These are phyloP conservation scores for Druon quercuslanigerum DNA, from an alignment of 1,140 invertebrate species.

Conservation along the genomic window DNA sequence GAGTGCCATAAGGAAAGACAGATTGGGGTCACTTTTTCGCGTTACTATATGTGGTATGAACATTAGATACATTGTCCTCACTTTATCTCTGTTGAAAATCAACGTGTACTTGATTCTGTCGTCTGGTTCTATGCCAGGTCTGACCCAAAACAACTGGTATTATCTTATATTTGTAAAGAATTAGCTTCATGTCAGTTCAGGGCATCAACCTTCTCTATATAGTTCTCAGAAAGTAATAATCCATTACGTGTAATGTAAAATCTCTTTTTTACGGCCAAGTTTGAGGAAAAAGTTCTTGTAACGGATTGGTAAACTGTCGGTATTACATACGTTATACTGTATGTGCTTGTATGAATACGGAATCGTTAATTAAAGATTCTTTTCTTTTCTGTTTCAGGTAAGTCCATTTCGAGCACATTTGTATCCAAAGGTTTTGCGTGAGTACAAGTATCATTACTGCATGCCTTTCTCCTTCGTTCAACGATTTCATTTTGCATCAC, in stretches of 20 bases:
- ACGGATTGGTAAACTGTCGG: neutral
- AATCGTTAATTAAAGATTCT: constrained; percentile 17
- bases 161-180: neutral
- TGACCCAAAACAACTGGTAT: constrained; percentile 5
- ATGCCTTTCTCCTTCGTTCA: constrained; percentile 30
- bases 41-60: neutral
- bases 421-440: constrained; percentile 17
- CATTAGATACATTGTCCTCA: neutral
- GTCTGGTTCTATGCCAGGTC: constrained; percentile 13
- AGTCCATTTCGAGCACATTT: constrained; percentile 18
- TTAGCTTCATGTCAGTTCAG: neutral
- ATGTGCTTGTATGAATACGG: neutral
- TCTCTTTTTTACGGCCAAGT: neutral
- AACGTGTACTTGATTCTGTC: constrained; percentile 3
- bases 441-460: constrained; percentile 29
- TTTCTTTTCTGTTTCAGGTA: constrained; percentile 32
- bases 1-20: constrained; percentile 11
- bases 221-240: neutral
- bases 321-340: neutral
- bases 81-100: constrained; percentile 20
- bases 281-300: neutral
- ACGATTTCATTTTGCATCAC: constrained; percentile 13
- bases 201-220: neutral
- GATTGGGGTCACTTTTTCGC: constrained; percentile 5
- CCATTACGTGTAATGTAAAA: neutral